Evolutionary conservation across 2,888 invertebrate species (phyloP), one percentile per base, ranked within the genome.

Genomic region (Acholoe squamosa): DNA sequence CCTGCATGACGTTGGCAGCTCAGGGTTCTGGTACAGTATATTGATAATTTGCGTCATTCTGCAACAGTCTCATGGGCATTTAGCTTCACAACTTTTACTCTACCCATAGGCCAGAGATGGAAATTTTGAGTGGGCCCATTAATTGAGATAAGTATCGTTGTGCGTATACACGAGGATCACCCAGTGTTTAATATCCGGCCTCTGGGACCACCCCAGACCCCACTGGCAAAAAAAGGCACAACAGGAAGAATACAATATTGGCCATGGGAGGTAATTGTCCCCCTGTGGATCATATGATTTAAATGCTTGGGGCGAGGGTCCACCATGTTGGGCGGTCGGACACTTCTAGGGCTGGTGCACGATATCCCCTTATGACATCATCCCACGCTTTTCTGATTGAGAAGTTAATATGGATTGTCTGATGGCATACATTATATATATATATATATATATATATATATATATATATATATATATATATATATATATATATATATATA

Each of bases 91-190:
- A 3, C 43, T 43, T 10, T 7, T 10, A 43, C 61, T 7, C 3
- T 61, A n/a, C 3, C 22, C 19, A 19, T 19, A 61, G 61, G 14
- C 61, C 61, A 61, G 61, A 19, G 61, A n/a, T 61, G 71, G 71
- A 71, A 5, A 28, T 71, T 61, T 71, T 71, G 31, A 28, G 28
- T 14, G 25, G n/a, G 25, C 14, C 28, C 31, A 71, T 71, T 28
- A 71, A 71, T 71, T 71, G 71, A 71, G 71, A 71, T 71, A n/a
- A 71, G 71, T 71, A 71, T 71, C 71, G 19, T 28, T 71, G 31
- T 71, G 71, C 28, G 28, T 71, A 25, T 14, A 7, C 14, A 7
- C 14, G 71, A 28, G 28, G 25, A 71, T 25, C 28, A 71, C 61
- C 61, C 71, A 28, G 14, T 71, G 71, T 71, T 71, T 71, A 71